Base-by-base conservation (phyloP, 2,888 invertebrate species). In the Caenorhabditis wallacei region DNA sequence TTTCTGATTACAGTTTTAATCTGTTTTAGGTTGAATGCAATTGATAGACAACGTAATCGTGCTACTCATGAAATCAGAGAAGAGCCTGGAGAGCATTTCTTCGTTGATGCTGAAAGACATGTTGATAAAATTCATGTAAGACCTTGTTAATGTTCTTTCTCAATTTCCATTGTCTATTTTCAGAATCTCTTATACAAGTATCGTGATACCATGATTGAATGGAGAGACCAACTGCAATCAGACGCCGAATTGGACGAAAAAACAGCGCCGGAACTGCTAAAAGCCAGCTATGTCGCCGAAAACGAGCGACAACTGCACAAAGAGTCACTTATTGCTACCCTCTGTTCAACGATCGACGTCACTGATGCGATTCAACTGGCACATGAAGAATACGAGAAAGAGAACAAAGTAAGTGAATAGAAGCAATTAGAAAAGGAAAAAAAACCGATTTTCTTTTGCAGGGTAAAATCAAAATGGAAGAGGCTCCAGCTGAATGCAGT, bases 121-220 rank as follows among this genome's bases (percentile, higher is more conserved):
- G 57, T 84, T 26, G 86, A 86, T 43, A 82, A 82, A 11, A 84
- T 86, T 64, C 85, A 86, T 69, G 81, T 85, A 54, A 48, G 66
- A 30, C 11, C 51, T 64, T 24, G n/a, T n/a, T n/a, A 30, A 30
- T 18, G 35, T 11, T 40, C 11, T 18, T 20, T 40, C 24, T 13
- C 16, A 16, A 8, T 43, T 30, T 13, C 30, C 30, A 30, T 8
- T n/a, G n/a, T n/a, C n/a, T 16, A 24, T 63, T 79, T 85, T 40
- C 57, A 85, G 85, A 76, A 72, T 24, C 61, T 87, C 18, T 53
- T 87, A 16, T 71, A 78, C 51, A 85, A 87, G 71, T 85, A 91
- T 46, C 78, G 85, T 4, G 89, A 90, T 61, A 88, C 88, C 0
- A 82, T 91, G 54, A 64, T 70, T 18, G 80, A 86, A 35, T 90